Base-by-base conservation (phyloP, 2,797 vertebrate species). In the Danio aesculapii region DNA sequence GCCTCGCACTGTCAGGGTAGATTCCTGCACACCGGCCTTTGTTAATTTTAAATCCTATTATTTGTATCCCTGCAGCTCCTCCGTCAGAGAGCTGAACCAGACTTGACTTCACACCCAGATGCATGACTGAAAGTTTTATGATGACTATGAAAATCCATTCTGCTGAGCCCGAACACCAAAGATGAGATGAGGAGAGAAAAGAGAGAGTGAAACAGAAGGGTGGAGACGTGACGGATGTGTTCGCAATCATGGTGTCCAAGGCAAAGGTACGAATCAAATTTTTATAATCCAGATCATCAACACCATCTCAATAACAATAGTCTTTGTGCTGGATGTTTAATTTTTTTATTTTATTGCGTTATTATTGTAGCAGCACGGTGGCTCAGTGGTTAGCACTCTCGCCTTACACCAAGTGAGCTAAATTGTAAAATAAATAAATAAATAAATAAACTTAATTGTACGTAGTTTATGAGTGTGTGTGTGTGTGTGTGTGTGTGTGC, bases 261-360 rank as follows among this genome's bases (percentile, higher is more conserved):
- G 84, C 79, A 81, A 80, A 83, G 84, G 84, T 76, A 81, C 55
- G 83, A 84, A 81, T 85, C 81, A 53, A 79, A 88, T 88, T 87
- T 90, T 86, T 87, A 92, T 91, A 88, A 92, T 90, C 90, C 83
- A 71, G 46, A 86, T 85, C 84, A 89, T 92, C 89, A 89, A 84
- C 81, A 83, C 87, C 88, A 89, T 92, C 88, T 92, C 81, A 83
- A 88, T 81, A 52, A 83, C 84, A 58, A 85, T 78, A 88, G 86
- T 80, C 83, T 84, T 84, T 86, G 84, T 89, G 84, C 81, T 85
- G 30, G 30, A 30, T 11, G 21, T 69, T 44, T 8, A 14, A 12
- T 30, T 30, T 16, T 16, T 30, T 30, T 30, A 30, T 30, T 30
- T 30, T 1, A 30, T 30, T 30, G 30, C 3, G 1, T 30, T 1